These are phyloP conservation scores for Epistrophe eligans DNA, from an alignment of 2,888 invertebrate species.

Conservation along the genomic window DNA sequence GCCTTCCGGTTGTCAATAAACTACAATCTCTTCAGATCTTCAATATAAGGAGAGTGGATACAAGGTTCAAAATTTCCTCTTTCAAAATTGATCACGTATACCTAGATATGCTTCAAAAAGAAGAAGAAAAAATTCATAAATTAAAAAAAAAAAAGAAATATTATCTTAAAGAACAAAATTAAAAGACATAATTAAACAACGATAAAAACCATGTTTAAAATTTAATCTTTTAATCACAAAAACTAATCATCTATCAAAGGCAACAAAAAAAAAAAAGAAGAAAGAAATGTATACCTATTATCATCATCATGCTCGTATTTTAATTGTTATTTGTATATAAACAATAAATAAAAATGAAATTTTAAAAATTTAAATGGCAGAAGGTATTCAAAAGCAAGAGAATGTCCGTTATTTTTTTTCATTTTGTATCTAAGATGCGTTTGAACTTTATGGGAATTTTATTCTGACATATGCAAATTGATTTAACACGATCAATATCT, in stretches of 20 bases:
- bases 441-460: constrained; percentile 51
- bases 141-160: neutral
- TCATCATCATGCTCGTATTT: constrained; percentile 5
- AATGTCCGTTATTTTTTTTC: constrained; percentile 1
- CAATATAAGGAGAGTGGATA: neutral
- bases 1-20: neutral
- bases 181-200: constrained; percentile 45
- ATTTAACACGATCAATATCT: constrained; percentile 27
- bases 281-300: too few relatives aligned
- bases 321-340: constrained; percentile 49
- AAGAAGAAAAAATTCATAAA: constrained; percentile 16
- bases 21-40: neutral
- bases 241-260: neutral
- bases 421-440: neutral
- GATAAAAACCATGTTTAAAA: constrained; percentile 42
- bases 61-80: neutral
- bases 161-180: constrained; percentile 10
- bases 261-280: neutral
- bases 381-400: neutral
- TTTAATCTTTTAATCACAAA: constrained; percentile 6
- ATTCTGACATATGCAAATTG: constrained; percentile 62
- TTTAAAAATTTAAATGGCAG: constrained; percentile 16
- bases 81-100: constrained; percentile 8
- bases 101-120: neutral
- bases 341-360: constrained; percentile 47